A percentile compares a stretch with the other conserved stretches of the same genome.
Conservation (phyloP, 1,140 invertebrate species). For the Caenorhabditis latens region DNA sequence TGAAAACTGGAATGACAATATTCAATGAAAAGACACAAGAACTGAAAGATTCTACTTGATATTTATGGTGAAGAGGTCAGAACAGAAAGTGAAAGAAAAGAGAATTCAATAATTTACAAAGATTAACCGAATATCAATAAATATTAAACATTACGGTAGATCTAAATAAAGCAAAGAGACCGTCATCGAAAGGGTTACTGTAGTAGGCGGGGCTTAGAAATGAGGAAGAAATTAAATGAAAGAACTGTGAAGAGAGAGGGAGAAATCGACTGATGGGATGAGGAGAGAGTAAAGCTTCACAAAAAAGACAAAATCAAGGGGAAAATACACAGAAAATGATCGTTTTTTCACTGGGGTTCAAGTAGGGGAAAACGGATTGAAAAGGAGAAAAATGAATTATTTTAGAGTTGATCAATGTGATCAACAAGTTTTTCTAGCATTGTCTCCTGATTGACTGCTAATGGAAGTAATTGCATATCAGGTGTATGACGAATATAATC, state of each 20-base stretch:
- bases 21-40: constrained; percentile 15
- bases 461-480: constrained; percentile 58
- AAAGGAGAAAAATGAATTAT: background rate
- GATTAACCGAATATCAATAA: background rate
- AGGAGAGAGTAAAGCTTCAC: constrained; percentile 45
- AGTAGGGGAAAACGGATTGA: background rate
- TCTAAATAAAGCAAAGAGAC: constrained; percentile 52
- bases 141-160: constrained; percentile 39
- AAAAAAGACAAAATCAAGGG: constrained; percentile 12
- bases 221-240: background rate
- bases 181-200: constrained; percentile 43
- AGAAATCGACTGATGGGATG: constrained; percentile 3
- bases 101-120: constrained; percentile 22
- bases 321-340: constrained; percentile 32
- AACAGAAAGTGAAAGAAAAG: background rate
- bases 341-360: constrained; percentile 31
- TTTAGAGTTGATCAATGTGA: constrained; percentile 36
- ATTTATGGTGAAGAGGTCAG: constrained; percentile 6
- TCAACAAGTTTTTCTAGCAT: constrained; percentile 56
- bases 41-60: constrained; percentile 21
- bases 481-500: constrained; percentile 56
- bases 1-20: background rate
- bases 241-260: constrained; percentile 13
- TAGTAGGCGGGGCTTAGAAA: background rate
- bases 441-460: constrained; percentile 48